Evolutionary conservation across 2,113 vertebrate genomes (phyloP), one percentile per base, ranked within the genome.

Genomic region (Tragelaphus imberbis): DNA sequence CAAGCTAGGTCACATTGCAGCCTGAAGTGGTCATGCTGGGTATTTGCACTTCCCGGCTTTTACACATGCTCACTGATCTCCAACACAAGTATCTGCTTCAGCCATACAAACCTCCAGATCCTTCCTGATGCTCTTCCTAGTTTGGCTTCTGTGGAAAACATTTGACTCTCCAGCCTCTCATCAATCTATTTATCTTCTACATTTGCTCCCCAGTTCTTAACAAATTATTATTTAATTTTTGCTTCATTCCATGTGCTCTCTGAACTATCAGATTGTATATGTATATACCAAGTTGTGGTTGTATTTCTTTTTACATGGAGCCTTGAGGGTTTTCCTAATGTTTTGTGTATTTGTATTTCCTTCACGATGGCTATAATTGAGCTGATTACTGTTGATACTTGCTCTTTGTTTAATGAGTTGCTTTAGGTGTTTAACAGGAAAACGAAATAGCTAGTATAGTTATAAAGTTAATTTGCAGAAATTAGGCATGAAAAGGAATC

Each of bases 361-460:
- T 55, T 85, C 33, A 63, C 23, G 55, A 6, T 40, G 36, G 75
- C 12, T 28, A 1, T 33, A 90, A 80, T 68, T 85, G 28, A 58
- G 15, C 51, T 80, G 4, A 75, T 58, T 36, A 77, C 6, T 53
- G 28, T 51, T 59, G 55, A 59, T 59, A 12, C 10, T 51, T 75
- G 36, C 6, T 89, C 6, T 61, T 91, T 65, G 11, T 96, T 93
- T 44, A 95, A 65, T 88, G 44, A 58, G 12, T 68, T 65, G 9
- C 25, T 90, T 84, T 96, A 47, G 16, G n/a, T 94, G 40, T 97
- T 92, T 93, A 44, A 44, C 47, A 88, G 30, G 96, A 96, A 94
- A 91, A 91, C 8, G 2, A 68, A 95, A 68, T 84, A 82, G 23
- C 12, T 49, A 47, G 19, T 49, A 30, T 96, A n/a, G 89, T 92